Conservation (phyloP, 2,888 invertebrate species). For the Isoperla grammatica region DNA sequence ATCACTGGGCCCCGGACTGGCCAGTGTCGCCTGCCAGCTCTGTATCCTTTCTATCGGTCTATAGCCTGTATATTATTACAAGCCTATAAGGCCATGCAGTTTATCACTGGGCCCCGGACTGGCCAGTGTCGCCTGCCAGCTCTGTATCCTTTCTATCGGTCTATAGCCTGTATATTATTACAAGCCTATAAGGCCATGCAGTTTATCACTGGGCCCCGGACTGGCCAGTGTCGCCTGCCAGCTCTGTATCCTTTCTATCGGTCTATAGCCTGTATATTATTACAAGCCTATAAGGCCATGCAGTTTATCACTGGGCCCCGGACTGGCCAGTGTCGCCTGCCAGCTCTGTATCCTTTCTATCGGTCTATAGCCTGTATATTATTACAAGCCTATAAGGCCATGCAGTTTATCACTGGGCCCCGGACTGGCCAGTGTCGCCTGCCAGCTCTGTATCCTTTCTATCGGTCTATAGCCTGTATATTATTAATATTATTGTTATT, state of each 20-base stretch:
- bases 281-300: conserved; percentile 80
- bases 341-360: conserved; percentile 72
- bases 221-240: conserved; percentile 62
- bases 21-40: conserved; percentile 66
- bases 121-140: conserved; percentile 63
- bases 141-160: conserved; percentile 63
- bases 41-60: conserved; percentile 58
- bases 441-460: conserved; percentile 76
- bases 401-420: conserved; percentile 63
- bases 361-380: no score
- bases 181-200: conserved; percentile 75
- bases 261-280: no score
- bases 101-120: conserved; percentile 59
- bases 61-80: no score
- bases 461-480: no score
- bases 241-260: conserved; percentile 64
- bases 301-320: conserved; percentile 57
- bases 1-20: conserved; percentile 56
- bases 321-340: conserved; percentile 57
- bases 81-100: conserved; percentile 70
- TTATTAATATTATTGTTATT: no score
- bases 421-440: conserved; percentile 54
- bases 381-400: conserved; percentile 76
- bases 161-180: no score
- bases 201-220: conserved; percentile 60